Conservation (phyloP, 1,140 invertebrate species). For the Eriosoma lanigerum region DNA sequence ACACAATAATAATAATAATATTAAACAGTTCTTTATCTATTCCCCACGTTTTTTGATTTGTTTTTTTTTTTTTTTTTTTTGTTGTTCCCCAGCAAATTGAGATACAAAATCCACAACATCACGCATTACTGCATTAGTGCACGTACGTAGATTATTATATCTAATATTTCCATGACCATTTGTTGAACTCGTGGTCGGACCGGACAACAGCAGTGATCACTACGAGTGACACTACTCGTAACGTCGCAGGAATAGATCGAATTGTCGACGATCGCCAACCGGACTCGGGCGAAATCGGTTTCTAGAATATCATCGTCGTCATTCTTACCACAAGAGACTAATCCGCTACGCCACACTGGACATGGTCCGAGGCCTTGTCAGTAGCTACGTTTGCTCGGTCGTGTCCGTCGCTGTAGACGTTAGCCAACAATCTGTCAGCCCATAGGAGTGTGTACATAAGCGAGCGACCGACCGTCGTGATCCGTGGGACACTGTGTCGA, state of each 20-base stretch:
- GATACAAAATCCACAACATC: no score
- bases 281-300: neutral
- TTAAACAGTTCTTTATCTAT: conserved; percentile 32
- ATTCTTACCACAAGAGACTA: neutral
- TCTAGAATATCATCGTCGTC: neutral
- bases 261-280: neutral
- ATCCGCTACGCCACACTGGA: neutral
- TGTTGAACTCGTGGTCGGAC: no score
- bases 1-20: neutral
- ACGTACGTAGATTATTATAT: neutral
- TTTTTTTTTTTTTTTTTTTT: neutral
- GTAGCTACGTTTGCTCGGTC: neutral
- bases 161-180: no score
- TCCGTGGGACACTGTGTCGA: neutral
- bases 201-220: neutral
- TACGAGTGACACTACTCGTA: neutral
- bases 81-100: neutral
- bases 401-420: no score
- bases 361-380: conserved; percentile 6
- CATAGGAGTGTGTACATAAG: neutral
- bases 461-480: neutral
- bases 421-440: neutral
- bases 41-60: conserved; percentile 24
- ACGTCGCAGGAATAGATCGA: no score
- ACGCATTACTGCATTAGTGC: no score